Base-by-base conservation (phyloP, 2,113 vertebrate species). In the Dasyornis broadbenti region DNA sequence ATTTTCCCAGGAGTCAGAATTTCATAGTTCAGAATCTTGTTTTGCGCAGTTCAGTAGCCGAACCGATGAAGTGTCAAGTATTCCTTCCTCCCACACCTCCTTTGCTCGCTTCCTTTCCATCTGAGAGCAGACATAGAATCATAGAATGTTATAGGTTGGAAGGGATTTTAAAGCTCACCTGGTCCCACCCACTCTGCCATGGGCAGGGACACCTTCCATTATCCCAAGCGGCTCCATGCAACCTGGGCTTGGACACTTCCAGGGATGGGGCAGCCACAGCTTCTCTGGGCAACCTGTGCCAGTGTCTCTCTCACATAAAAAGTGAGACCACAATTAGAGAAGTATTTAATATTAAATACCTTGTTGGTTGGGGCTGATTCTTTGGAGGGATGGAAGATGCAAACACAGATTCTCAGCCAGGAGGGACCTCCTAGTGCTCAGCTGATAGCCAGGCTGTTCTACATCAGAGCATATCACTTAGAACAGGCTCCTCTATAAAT, bases 41-140 rank as follows among this genome's bases (percentile, higher is more conserved):
- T 83, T 49, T 50, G 33, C 37, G 35, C 20, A 23, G 42, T 69
- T 68, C 53, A 31, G 60, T 20, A 59, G 39, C 39, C 15, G 16
- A 24, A 30, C 13, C 7, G 6, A 1, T 0, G 23, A 28, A 23
- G 3, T 8, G 5, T 17, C 4, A 11, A 31, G 22, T n/a, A 9
- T 1, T 31, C 56, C 39, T 44, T 83, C 11, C 19, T 73, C n/a
- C 27, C 21, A 42, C 50, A 33, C 42, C 4, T 70, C 50, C 52
- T 50, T 64, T 35, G 42, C 14, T 80, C 33, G n/a, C 44, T 45
- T 20, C 19, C 49, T 45, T 64, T 45, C 24, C 35, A 40, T 33
- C 37, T 9, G 4, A 61, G 15, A 61, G 50, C 11, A 35, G 24
- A 24, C 15, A 24, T 1, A 9, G 30, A 49, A 47, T 13, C 40